phyloP scores from a whole-genome alignment of 2,888 invertebrate genomes.

The Apotomis betuletana region DNA sequence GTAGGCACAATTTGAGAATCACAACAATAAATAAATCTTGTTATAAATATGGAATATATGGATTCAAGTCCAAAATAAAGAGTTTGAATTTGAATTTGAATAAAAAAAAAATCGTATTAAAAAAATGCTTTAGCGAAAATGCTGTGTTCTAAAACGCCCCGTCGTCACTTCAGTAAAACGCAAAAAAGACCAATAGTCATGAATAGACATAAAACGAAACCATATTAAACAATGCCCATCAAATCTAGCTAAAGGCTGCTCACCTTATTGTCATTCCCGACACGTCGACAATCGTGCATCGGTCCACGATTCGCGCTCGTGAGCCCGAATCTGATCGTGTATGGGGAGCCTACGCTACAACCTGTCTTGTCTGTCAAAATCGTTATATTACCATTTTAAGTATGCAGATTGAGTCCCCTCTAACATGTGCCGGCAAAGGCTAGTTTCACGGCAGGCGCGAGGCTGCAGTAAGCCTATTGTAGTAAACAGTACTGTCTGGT shows the following conservation, averaged over 20 bases:
- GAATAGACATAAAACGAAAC: conserved; percentile 47
- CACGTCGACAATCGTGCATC: conserved; percentile 53
- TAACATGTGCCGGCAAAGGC: conserved; percentile 20
- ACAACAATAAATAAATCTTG: too few species aligned
- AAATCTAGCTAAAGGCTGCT: conserved; percentile 52
- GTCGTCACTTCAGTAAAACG: not conserved
- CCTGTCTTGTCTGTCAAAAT: conserved; percentile 50
- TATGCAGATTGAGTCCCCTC: conserved; percentile 22
- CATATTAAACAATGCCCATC: conserved; percentile 48
- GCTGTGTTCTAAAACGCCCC: not conserved
- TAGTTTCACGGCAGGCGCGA: conserved; percentile 18
- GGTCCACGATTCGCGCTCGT: conserved; percentile 50
- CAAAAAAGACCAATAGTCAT: conserved; percentile 18
- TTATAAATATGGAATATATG: too few species aligned
- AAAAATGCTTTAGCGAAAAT: not conserved
- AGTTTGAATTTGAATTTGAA: too few species aligned
- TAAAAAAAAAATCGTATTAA: too few species aligned
- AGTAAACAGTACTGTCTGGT: conserved; percentile 30
- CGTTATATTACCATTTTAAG: conserved; percentile 32
- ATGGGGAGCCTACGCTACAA: conserved; percentile 49
- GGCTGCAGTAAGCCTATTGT: conserved; percentile 29
- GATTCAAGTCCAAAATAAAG: too few species aligned
- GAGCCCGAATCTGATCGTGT: conserved; percentile 48
- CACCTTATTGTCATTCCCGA: conserved; percentile 53
- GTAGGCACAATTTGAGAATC: too few species aligned